These are phyloP conservation scores for Alexandromys fortis DNA, from an alignment of 2,113 vertebrate genomes.

Conservation along the genomic window DNA sequence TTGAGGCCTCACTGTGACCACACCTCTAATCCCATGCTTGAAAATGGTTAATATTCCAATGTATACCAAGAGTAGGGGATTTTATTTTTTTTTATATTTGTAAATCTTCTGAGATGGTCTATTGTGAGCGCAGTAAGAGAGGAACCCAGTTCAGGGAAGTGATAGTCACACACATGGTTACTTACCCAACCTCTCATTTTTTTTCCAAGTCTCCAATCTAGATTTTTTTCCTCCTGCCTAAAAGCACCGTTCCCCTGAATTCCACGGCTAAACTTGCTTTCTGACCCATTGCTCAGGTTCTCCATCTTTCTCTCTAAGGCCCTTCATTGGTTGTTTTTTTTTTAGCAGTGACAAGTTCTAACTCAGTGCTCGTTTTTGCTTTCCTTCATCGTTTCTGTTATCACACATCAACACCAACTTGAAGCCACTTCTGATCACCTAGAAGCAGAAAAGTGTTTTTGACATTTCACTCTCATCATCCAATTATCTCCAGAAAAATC, in stretches of 20 bases:
- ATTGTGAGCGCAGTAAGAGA: not conserved
- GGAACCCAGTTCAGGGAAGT: conserved; percentile 17
- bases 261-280: not conserved
- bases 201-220: conserved; percentile 3
- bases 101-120: not conserved
- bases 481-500: conserved; percentile 9
- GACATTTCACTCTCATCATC: conserved; percentile 20
- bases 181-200: conserved; percentile 10
- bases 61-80: not conserved
- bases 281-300: conserved; percentile 30
- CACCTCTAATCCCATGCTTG: not conserved
- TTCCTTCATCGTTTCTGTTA: conserved; percentile 18
- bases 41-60: conserved; percentile 9
- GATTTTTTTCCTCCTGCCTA: not conserved
- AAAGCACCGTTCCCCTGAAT: not conserved
- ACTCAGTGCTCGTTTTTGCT: conserved; percentile 49
- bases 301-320: conserved; percentile 47
- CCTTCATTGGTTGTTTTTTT: conserved; percentile 28
- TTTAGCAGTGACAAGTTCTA: conserved; percentile 25
- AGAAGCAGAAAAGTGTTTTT: conserved; percentile 56
- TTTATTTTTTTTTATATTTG: conserved; percentile 36
- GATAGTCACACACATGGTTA: not conserved
- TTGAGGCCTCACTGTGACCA: not conserved
- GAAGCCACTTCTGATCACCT: conserved; percentile 15
- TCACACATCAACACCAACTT: conserved; percentile 10